Evolutionary conservation across 1,140 invertebrate genomes (phyloP).

Genomic region (Steinernema feltiae): DNA sequence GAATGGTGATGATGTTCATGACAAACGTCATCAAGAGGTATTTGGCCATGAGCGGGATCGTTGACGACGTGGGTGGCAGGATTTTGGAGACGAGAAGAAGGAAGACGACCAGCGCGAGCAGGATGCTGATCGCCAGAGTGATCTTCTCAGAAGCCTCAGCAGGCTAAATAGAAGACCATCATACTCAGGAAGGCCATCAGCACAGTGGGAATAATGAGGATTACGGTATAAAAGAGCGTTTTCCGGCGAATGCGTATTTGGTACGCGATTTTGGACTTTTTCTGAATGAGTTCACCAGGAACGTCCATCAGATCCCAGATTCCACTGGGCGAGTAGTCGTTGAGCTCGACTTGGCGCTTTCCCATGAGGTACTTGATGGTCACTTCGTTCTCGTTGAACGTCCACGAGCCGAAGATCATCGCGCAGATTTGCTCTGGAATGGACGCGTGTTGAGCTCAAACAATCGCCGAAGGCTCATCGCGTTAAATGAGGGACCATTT

Average conservation of each 20-base stretch:
- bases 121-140: constrained; percentile 91
- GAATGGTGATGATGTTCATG: constrained; percentile 97
- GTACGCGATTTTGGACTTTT: constrained; percentile 52
- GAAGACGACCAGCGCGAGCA: constrained; percentile 97
- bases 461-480: neutral
- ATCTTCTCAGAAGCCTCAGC: constrained; percentile 77
- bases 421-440: constrained; percentile 75
- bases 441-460: neutral
- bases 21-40: constrained; percentile 98
- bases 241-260: constrained; percentile 65
- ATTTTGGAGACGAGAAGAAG: constrained; percentile 94
- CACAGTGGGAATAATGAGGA: constrained; percentile 93
- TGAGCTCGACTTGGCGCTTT: constrained; percentile 71
- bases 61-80: constrained; percentile 86
- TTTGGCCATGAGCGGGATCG: constrained; percentile 89
- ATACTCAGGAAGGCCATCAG: constrained; percentile 96
- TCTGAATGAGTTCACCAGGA: constrained; percentile 69
- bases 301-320: constrained; percentile 98
- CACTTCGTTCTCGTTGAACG: constrained; percentile 78
- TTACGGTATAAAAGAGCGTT: constrained; percentile 96
- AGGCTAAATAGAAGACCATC: constrained; percentile 91
- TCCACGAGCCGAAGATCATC: constrained; percentile 99
- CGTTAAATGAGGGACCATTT: too few relatives aligned
- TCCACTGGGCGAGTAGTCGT: constrained; percentile 82
- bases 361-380: constrained; percentile 39